A percentile compares a stretch with the other conserved stretches of the same genome.
These are phyloP conservation scores for Troides aeacus DNA, from an alignment of 2,888 invertebrate genomes.

Conservation along the genomic window DNA sequence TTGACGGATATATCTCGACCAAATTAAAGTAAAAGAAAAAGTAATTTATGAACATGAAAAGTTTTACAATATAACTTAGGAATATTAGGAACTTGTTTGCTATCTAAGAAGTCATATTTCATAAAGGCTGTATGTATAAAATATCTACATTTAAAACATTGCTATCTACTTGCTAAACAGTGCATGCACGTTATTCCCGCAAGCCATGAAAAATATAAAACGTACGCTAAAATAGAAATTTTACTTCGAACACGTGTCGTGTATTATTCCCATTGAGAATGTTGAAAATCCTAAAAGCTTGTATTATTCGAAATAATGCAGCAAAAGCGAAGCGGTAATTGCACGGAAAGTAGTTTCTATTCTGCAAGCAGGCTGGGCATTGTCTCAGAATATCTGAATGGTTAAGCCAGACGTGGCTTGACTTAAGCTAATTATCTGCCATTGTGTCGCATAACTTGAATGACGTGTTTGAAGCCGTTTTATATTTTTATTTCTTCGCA, in stretches of 20 bases:
- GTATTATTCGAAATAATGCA: slow-evolving; percentile 20
- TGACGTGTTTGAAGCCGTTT: slow-evolving; percentile 13
- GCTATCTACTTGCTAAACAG: slow-evolving; percentile 3
- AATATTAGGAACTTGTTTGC: too few relatives aligned
- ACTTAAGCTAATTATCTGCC: slow-evolving; percentile 28
- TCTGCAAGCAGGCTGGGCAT: slow-evolving; percentile 22
- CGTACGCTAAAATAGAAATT: not conserved
- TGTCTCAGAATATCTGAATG: slow-evolving; percentile 22
- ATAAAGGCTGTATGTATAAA: not conserved
- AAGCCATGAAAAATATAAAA: slow-evolving; percentile 12
- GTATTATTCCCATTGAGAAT: slow-evolving; percentile 14
- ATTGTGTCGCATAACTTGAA: slow-evolving; percentile 28
- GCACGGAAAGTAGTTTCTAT: slow-evolving; percentile 22
- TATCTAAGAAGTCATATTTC: not conserved
- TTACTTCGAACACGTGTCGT: slow-evolving; percentile 21
- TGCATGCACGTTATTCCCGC: slow-evolving; percentile 3
- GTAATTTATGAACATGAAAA: too few relatives aligned
- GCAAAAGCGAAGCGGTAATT: slow-evolving; percentile 23
- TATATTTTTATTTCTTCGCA: slow-evolving; percentile 14
- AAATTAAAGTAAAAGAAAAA: too few relatives aligned
- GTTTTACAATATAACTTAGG: too few relatives aligned
- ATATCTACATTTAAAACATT: slow-evolving; percentile 1
- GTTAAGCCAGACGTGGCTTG: slow-evolving; percentile 27
- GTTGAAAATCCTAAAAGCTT: slow-evolving; percentile 19
- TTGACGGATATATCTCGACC: too few relatives aligned